Conservation (phyloP, 2,113 vertebrate species). For the Zosterops borbonicus region DNA sequence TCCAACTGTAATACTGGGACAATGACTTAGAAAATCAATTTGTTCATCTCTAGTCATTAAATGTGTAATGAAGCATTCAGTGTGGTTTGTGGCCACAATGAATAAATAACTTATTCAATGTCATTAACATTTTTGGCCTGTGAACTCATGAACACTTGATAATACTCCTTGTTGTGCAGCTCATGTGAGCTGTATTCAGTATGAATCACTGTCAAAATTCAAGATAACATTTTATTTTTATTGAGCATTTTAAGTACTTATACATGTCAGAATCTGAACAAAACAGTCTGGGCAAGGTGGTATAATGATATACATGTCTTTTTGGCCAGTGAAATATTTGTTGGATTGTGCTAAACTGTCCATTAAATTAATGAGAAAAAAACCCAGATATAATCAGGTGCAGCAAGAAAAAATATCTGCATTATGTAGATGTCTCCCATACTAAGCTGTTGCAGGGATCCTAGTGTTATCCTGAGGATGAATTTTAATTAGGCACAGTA, state of each 20-base stretch:
- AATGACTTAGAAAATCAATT: background rate
- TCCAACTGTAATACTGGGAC: background rate
- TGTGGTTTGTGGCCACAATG: background rate
- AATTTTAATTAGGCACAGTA: background rate
- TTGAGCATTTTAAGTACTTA: background rate
- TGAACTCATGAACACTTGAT: background rate
- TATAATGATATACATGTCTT: background rate
- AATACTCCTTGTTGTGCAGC: background rate
- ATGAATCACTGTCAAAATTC: background rate
- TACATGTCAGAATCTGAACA: background rate
- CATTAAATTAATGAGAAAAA: background rate
- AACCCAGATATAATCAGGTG: background rate
- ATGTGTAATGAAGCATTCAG: slow-evolving; percentile 12
- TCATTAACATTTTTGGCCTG: background rate
- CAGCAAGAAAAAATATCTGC: background rate
- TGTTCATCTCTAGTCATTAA: background rate
- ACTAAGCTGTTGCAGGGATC: background rate
- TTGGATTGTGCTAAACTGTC: background rate
- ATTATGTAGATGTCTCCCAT: background rate
- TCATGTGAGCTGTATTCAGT: background rate
- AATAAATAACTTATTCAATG: slow-evolving; percentile 12
- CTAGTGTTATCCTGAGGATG: background rate
- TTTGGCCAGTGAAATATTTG: background rate
- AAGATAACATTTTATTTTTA: background rate
- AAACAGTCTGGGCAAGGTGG: background rate